Evolutionary conservation across 2,888 invertebrate species (phyloP), one percentile per base, ranked within the genome.

Genomic region (Amphipoea oculea): DNA sequence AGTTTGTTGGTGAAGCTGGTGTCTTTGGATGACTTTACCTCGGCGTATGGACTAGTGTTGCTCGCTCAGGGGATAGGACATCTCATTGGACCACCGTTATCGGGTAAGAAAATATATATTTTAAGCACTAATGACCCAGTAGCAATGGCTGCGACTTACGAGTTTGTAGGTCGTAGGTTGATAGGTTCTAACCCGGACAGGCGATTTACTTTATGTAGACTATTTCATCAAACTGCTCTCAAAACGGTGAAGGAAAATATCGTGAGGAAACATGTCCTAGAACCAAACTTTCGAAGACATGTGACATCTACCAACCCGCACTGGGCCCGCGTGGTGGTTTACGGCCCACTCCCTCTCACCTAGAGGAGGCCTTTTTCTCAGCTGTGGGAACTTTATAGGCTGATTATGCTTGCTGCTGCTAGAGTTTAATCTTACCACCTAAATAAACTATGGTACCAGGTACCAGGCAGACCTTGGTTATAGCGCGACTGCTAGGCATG

Each of bases 31-130:
- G 98, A 98, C 88, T 99, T 99, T 93, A 99, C 99, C 9, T 98
- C 98, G 85, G 99, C 99, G 23, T 99, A 99, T 94, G 99, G 99
- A 36, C 95, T 99, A 89, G 98, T 98, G 88, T 96, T 99, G 89
- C 96, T 99, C 77, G 98, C 99, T 82, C 99, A 99, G 95, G 99
- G 99, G 23, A 98, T 99, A 83, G 99, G 99, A 7, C 99, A 99
- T 96, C 97, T 99, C 71, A 97, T 98, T 83, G 99, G 99, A 73
- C 99, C 99, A 12, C 99, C 99, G 0, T 94, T 99, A 76, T 99
- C 99, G 91, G 99, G 99, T 98, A 86, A 89, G 90, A 45, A 62
- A 23, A 68, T 36, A 5, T 14, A 36, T 4, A 60, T 9, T 57
- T 57, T 23, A 23, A 23, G 23, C 9, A 57, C 11, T 57, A n/a